A percentile compares a stretch with the other conserved stretches of the same genome.
Conservation (phyloP, 2,113 vertebrate genomes). For the Halichoeres trimaculatus region DNA sequence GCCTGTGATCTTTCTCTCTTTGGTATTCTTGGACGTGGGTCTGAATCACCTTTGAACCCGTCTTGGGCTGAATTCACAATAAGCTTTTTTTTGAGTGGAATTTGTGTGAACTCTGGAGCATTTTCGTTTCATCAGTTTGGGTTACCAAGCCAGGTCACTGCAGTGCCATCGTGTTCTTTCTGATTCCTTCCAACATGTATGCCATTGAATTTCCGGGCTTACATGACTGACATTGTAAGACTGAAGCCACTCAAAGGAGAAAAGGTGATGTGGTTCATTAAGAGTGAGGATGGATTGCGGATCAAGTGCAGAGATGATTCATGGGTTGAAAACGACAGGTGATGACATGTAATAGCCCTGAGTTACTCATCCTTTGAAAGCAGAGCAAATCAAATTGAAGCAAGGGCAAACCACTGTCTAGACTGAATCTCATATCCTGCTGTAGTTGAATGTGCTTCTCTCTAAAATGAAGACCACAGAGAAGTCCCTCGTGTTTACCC, state of each 20-base stretch:
- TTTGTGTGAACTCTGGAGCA: not conserved
- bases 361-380: slow-evolving; percentile 14
- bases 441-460: not conserved
- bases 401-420: slow-evolving; percentile 26
- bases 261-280: not conserved
- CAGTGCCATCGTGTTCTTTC: not conserved
- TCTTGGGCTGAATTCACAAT: slow-evolving; percentile 1
- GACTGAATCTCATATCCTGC: slow-evolving; percentile 31
- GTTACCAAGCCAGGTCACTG: slow-evolving; percentile 6
- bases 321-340: not conserved
- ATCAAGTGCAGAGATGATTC: not conserved
- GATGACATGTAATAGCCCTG: slow-evolving; percentile 6
- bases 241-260: not conserved
- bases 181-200: not conserved
- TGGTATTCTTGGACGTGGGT: not conserved
- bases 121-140: slow-evolving; percentile 14
- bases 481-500: slow-evolving; percentile 5
- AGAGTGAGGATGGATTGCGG: not conserved
- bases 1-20: not conserved
- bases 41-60: not conserved
- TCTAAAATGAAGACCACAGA: slow-evolving; percentile 11
- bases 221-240: not conserved
- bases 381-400: slow-evolving; percentile 34
- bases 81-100: not conserved
- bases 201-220: not conserved